Evolutionary conservation across 2,888 invertebrate species (phyloP), one percentile per base, ranked within the genome.

Genomic region (Opisthograptis luteolata): DNA sequence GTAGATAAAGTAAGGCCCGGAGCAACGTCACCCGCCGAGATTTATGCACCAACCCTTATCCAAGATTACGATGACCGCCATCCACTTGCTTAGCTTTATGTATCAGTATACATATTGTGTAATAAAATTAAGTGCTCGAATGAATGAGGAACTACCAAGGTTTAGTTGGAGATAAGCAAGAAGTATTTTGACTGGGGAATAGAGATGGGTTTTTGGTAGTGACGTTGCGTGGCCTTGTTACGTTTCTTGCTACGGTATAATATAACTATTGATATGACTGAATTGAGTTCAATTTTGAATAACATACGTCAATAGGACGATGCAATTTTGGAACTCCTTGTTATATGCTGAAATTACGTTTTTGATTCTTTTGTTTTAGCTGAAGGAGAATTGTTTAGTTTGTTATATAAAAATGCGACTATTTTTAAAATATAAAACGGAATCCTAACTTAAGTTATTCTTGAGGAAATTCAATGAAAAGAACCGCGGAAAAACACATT

Each of bases 1-100:
- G 85, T 84, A 88, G 89, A 89, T 89, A 89, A 87, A 87, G 86
- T 86, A 84, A 85, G 86, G 86, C 87, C 81, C 77, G 77, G 78
- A 81, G 87, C 73, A 71, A 63, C 75, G 84, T 86, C 87, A 81
- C 84, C 86, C 81, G 63, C 64, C 78, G 77, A 87, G 89, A 90
- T 90, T 89, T 88, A 90, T 87, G 79, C 71, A 72, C 75, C 81
- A 81, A 84, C 89, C 89, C 88, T 87, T 89, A 89, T 87, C 88
- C 89, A 87, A 89, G 89, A 90, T 90, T 89, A 89, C 86, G 88
- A 88, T 89, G 89, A 89, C 89, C 87, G 82, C 84, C 83, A 84
- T 81, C 84, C 83, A 87, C 82, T 87, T 87, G 84, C 86, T 87
- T 86, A 84, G 84, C 81, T 84, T 83, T 84, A 85, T 84, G 49